Percentiles rank a stretch among this genome's conserved stretches.
Conservation (phyloP, 2,113 vertebrate genomes). For the Leptobrachium ailaonicum region DNA sequence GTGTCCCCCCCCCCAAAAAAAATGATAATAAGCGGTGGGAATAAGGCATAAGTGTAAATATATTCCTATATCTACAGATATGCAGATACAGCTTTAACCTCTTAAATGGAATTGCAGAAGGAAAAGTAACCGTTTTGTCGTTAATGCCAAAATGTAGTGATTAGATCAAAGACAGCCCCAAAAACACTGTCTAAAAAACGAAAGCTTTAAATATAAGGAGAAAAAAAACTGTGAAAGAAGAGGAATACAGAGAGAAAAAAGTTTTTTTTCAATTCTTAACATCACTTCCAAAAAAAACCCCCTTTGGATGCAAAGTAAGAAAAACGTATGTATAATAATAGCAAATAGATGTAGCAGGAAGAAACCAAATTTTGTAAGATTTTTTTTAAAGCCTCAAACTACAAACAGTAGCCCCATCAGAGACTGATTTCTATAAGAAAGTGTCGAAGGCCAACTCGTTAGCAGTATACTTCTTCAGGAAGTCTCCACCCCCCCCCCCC, state of each 20-base stretch:
- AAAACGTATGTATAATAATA: not conserved
- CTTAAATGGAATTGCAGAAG: not conserved
- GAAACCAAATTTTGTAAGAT: conserved; percentile 8
- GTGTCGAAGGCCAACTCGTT: conserved; percentile 19
- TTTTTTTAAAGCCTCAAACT: conserved; percentile 34
- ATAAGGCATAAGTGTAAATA: not conserved
- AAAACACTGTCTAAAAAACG: conserved; percentile 5
- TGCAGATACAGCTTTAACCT: not conserved
- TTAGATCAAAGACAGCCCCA: conserved; percentile 15
- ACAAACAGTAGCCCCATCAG: not conserved
- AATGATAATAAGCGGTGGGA: not conserved
- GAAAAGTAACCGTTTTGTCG: not conserved
- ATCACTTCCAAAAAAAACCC: conserved; percentile 12
- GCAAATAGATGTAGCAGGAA: conserved; percentile 4
- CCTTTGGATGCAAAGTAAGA: conserved; percentile 6
- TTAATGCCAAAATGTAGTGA: not conserved
- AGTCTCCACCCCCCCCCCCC: conserved; percentile 23
- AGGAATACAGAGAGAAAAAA: not conserved
- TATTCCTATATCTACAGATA: not conserved
- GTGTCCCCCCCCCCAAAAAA: not conserved
- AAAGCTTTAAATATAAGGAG: conserved; percentile 11
- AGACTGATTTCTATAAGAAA: conserved; percentile 24
- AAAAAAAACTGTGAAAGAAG: conserved; percentile 5
- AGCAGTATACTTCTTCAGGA: conserved; percentile 12
- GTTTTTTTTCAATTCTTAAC: not conserved